Base-by-base conservation (phyloP, 2,113 vertebrate species). In the Clarias magur region DNA sequence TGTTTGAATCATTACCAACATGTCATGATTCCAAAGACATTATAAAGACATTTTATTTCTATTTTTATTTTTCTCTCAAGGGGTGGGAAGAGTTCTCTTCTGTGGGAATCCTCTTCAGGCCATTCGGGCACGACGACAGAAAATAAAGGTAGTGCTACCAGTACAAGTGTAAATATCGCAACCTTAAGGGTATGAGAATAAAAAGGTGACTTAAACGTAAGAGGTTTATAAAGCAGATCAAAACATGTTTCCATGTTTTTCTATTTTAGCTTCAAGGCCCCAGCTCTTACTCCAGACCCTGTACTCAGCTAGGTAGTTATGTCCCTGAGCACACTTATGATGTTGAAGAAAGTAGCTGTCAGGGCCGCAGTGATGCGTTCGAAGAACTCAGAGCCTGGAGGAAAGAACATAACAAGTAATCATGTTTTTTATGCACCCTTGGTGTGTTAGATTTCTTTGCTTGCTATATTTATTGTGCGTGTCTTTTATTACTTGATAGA, bases 81-180 rank as follows among this genome's bases (percentile, higher is more conserved):
- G 97, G 73, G 89, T 96, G 2, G 65, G 95, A 48, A 95, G 91
- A 13, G 94, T 97, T 68, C 63, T 94, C 70, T 97, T 97, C 73
- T 99, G 97, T 92, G 98, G 98, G 72, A 99, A 98, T 90, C 97
- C 97, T 0, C 94, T 96, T 86, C 95, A 95, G 92, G 97, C 95
- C 65, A 94, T 98, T 42, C 89, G 91, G 62, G 95, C 94, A 19
- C 94, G 94, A n/a, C 95, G 94, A 68, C 94, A 96, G 88, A 96
- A 95, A 88, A 82, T 95, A 68, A 94, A 92, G 93, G 97, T 98
- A 34, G 27, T 17, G 3, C 30, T 75, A 27, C 57, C 57, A 60
- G 23, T 42, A 30, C 70, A 60, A 9, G 27, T 85, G 54, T 85
- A 30, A 25, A 42, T 21, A 30, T 13, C 56, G 63, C 38, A 83